phyloP scores from a whole-genome alignment of 2,113 vertebrate species.

The Corynorhinus townsendii region DNA sequence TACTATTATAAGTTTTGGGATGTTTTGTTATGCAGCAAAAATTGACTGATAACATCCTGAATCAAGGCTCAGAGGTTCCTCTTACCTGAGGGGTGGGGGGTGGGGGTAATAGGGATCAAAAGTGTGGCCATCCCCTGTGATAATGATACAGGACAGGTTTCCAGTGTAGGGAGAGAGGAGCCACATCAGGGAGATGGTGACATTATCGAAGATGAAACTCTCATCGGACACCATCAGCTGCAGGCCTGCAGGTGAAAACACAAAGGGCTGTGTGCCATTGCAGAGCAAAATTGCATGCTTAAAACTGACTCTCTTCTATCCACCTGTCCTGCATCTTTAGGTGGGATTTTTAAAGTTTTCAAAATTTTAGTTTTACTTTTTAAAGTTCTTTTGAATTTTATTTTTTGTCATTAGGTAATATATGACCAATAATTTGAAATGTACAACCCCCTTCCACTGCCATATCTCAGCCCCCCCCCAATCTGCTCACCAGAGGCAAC shows the following conservation, averaged over 20 bases:
- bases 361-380: neutral
- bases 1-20: neutral
- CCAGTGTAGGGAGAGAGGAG: constrained; percentile 91
- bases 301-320: neutral
- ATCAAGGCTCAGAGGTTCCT: neutral
- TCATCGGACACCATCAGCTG: constrained; percentile 80
- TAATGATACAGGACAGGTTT: constrained; percentile 91
- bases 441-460: neutral
- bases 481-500: neutral
- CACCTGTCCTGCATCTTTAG: neutral
- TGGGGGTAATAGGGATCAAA: constrained; percentile 88
- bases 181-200: constrained; percentile 89
- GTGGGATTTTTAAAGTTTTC: neutral
- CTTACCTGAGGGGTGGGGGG: constrained; percentile 81
- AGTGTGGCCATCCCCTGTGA: constrained; percentile 88
- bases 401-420: neutral
- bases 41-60: neutral
- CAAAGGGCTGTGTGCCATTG: neutral
- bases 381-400: constrained; percentile 17
- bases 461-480: too few species aligned
- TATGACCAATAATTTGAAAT: neutral
- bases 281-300: neutral
- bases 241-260: constrained; percentile 83
- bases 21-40: neutral
- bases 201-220: constrained; percentile 84